Base-by-base conservation (phyloP, 2,888 invertebrate species). In the Pycnomerus fuliginosus region DNA sequence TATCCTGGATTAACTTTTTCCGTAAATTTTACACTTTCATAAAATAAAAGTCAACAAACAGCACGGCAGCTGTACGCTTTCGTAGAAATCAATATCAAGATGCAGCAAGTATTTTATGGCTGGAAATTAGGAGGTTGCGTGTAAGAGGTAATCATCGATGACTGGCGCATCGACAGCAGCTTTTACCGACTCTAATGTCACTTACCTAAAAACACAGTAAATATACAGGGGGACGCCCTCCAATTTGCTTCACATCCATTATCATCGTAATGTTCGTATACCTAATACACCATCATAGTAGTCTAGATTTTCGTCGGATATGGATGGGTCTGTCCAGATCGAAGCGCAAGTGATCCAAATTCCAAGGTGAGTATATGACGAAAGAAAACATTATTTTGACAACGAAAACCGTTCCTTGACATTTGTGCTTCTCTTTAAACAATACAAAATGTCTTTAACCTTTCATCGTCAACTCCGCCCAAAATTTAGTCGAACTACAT, bases 111-210 rank as follows among this genome's bases (percentile, higher is more conserved):
- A 13, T 22, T 34, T 41, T 44, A 39, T 29, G 17, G 5, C 16
- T 37, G 37, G 38, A 37, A 33, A 46, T 42, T 46, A 46, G 42
- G 37, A 42, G 29, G 42, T 42, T 46, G 46, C 46, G 46, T 46
- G 46, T 33, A 17, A 46, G 46, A 45, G 34, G 38, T 42, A 42
- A 38, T 46, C 40, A 46, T 46, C 36, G 27, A 36, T 36, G 40
- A 31, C 25, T 40, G 33, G 40, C 27, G 31, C 40, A 36, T 36
- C 41, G 44, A 44, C 37, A 36, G 38, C 28, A 24, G 37, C 46
- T 42, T 46, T 42, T 46, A 46, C 42, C 36, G 33, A 24, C 33
- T 23, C 31, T 35, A 3, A 16, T 46, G 37, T 41, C 46, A 41
- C 41, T 41, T 46, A 37, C 37, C 41, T 46, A 46, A 46, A 42